A percentile compares a stretch with the other conserved stretches of the same genome.
Conservation (phyloP, 2,888 invertebrate genomes). For the Bombylius discolor region DNA sequence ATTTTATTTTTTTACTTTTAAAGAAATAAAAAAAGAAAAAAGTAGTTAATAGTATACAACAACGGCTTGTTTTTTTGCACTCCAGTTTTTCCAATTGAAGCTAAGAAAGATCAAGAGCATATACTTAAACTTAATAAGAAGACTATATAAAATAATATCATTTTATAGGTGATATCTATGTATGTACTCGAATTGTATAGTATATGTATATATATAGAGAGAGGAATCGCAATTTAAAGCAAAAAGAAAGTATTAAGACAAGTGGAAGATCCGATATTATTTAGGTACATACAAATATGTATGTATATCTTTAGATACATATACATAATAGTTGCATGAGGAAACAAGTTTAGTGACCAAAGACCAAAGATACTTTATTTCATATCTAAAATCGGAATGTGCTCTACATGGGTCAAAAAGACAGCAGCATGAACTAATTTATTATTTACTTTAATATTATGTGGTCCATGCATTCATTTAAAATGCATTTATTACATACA, state of each 20-base stretch:
- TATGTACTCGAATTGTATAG: too few species aligned
- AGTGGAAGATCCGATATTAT: not conserved
- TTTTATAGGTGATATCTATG: too few species aligned
- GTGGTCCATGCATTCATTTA: not conserved
- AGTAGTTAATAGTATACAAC: not conserved
- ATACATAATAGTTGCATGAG: not conserved
- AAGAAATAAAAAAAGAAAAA: not conserved
- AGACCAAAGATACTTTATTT: not conserved
- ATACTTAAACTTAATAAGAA: not conserved
- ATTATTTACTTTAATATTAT: not conserved
- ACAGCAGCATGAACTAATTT: not conserved
- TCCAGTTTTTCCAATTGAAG: not conserved
- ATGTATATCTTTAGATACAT: not conserved
- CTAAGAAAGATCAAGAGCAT: not conserved
- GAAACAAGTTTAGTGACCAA: not conserved
- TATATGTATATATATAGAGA: too few species aligned
- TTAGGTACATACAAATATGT: not conserved
- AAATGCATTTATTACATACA: not conserved
- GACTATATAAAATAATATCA: too few species aligned
- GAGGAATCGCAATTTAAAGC: not conserved
- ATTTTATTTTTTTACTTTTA: too few species aligned
- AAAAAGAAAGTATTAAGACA: not conserved
- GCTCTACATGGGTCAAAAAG: not conserved
- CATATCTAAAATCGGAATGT: not conserved
- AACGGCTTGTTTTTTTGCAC: not conserved